These are phyloP conservation scores for Cephalopachus bancanus DNA, from an alignment of 2,797 vertebrate genomes.

Conservation along the genomic window DNA sequence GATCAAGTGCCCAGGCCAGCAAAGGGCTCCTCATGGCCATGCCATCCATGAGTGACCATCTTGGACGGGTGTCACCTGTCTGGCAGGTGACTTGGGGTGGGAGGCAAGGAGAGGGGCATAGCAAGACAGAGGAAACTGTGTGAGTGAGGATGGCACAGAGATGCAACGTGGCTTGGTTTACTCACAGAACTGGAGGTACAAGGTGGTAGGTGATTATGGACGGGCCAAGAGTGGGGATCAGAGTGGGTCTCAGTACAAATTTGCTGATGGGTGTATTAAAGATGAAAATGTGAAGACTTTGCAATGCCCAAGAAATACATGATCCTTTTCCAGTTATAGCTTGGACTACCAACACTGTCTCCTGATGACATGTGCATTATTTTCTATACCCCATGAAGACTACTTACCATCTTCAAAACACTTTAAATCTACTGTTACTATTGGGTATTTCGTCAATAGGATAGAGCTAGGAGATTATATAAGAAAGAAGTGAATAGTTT, in stretches of 20 bases:
- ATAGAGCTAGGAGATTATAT: not conserved
- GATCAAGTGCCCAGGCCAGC: no score
- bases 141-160: not conserved
- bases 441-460: not conserved
- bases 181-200: not conserved
- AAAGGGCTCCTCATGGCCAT: no score
- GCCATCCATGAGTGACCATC: no score
- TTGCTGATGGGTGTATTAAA: not conserved
- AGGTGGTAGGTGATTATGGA: not conserved
- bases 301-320: not conserved
- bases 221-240: not conserved
- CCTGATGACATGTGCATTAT: not conserved
- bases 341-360: not conserved
- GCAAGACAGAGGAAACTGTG: no score
- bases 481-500: constrained; percentile 1
- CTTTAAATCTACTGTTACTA: not conserved
- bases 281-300: not conserved
- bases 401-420: not conserved
- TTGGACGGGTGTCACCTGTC: not conserved
- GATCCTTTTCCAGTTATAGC: not conserved
- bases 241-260: not conserved
- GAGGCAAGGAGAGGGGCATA: not conserved
- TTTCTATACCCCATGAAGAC: not conserved
- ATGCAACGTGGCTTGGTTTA: no score
- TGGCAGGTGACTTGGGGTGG: not conserved